Base-by-base conservation (phyloP, 2,888 invertebrate genomes). In the Brachypalpus laphriformis region DNA sequence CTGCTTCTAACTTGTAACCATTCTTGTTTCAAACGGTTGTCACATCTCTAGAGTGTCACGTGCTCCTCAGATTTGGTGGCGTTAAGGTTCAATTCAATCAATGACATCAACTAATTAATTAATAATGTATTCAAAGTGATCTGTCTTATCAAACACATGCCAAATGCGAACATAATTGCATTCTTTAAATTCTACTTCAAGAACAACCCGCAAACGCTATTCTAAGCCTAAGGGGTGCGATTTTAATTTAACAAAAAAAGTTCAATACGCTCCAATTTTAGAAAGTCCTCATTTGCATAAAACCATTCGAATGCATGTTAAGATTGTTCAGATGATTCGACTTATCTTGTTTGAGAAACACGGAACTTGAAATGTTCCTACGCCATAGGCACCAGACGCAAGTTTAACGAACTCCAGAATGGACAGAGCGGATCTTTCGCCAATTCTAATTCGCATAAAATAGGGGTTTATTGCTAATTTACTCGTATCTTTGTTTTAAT, bases 261-360 rank as follows among this genome's bases (percentile, higher is more conserved):
- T 7, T 14, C n/a, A 51, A n/a, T 22, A 49, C 11, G 22, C 14
- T n/a, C 22, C 3, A 49, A 11, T 22, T 20, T 22, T 49, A 49
- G 49, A 25, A 49, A 49, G 49, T n/a, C 49, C 8, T 49, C 49
- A 49, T 49, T 49, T 49, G n/a, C 49, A 49, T 22, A 51, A 49
- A 25, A 6, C 25, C 8, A 25, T 14, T 49, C n/a, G 49, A 49
- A 49, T 47, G 47, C 47, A 47, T 47, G 20, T 20, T 11, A 11
- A 47, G 47, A 47, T 37, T 37, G 37, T 37, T n/a, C 37, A n/a
- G n/a, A n/a, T n/a, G n/a, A n/a, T n/a, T n/a, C n/a, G n/a, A n/a
- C n/a, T n/a, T n/a, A n/a, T 37, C 37, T n/a, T n/a, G n/a, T n/a
- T 37, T 37, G n/a, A 37, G n/a, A n/a, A 37, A 37, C 37, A 37